Evolutionary conservation across 2,113 vertebrate species (phyloP), one percentile per base, ranked within the genome.

Genomic region (Megaceryle torquata): DNA sequence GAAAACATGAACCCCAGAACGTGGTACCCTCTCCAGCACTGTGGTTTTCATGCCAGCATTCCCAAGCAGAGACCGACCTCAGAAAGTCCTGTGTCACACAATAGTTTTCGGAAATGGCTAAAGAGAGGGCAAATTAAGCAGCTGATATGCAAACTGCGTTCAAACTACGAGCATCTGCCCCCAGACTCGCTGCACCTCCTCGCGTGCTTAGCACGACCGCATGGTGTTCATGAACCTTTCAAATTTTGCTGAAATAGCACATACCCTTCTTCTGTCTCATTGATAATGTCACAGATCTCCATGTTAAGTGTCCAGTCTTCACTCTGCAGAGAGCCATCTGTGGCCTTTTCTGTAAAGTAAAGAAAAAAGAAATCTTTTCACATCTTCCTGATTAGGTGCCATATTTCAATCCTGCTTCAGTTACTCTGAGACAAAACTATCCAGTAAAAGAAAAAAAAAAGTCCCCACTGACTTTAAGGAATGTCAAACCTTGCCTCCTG

Each of bases 241-340:
- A 13, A 33, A 77, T 77, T 29, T 16, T 48, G 71, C 75, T 82
- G 72, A 71, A 82, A 44, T 3, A 19, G 64, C 44, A 97, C 99
- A 82, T 97, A 99, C 99, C 99, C 99, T 97, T 99, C 99, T 87
- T 99, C 99, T 31, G 99, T 99, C 97, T 99, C 99, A 53, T 99
- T 99, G 97, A 99, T 99, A 97, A 99, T 99, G 96, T 99, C 99
- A 88, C 99, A 99, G 98, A 99, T 99, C 97, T 99, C 99, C 99
- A 99, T 99, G 97, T 99, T 99, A 67, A 99, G 97, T 4, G 99
- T 98, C 99, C 99, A 99, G 97, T 99, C 99, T 97, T 99, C 99
- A 68, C 98, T 99, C 96, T 99, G 99, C 71, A 99, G 98, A 91
- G 99, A 99, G 96, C 99, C 99, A 97, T 99, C 99, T 19, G 99